Evolutionary conservation across 2,113 vertebrate species (phyloP), one percentile per base, ranked within the genome.

Genomic region (Daboia siamensis): DNA sequence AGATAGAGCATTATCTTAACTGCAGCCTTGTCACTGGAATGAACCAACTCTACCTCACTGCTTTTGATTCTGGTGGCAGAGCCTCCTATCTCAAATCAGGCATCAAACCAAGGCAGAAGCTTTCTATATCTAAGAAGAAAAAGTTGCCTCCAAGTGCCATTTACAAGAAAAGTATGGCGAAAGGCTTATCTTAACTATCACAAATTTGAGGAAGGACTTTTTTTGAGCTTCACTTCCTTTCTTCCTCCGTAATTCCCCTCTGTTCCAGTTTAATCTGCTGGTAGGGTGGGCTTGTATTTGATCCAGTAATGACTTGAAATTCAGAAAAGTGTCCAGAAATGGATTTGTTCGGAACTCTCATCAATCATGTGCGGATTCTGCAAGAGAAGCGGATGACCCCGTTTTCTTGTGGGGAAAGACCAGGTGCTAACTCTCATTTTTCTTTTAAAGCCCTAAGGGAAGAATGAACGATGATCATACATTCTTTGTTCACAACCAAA

Each of bases 371-470:
- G 93, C 23, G 90, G 88, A 86, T 91, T 92, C 91, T 91, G 89
- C 51, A 54, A 94, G 95, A 95, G 96, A 93, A 95, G 90, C 88
- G 33, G 92, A 21, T 51, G 92, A 21, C 95, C 94, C 94, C 96
- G 93, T 96, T 92, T 95, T 94, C 90, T 86, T 87, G 86, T 48
- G 87, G 93, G 93, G 59, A 96, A 89, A 95, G 94, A 94, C 86
- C 91, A 94, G 94, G 95, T 96, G 93, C 94, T 95, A 57, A 96
- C 93, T 95, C 94, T 96, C 88, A 93, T 95, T 90, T 95, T 95
- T 96, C 94, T 95, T 93, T 96, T 95, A 11, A n/a, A 93, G 94
- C 93, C 96, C 95, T 48, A 91, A 95, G 93, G 95, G 96, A 96
- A 96, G 93, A 90, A 89, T 89, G 91, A 96, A 91, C 89, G 96